A percentile compares a stretch with the other conserved stretches of the same genome.
Evolutionary conservation across 2,888 invertebrate genomes (phyloP).

Genomic region (Smittia sp.): DNA sequence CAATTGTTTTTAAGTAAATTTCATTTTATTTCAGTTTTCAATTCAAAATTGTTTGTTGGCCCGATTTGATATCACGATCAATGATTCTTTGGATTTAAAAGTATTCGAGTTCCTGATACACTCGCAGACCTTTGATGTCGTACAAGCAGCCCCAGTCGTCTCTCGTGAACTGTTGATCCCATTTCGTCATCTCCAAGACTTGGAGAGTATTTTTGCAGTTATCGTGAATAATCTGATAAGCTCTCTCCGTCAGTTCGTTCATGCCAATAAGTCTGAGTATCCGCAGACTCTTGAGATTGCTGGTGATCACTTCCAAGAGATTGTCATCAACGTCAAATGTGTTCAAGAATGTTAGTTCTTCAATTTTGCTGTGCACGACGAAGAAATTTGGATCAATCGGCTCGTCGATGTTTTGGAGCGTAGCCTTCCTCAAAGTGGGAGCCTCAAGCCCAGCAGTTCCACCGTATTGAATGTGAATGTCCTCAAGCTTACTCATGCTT

Average conservation of each 20-base stretch:
- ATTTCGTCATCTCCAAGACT: neutral
- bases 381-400: neutral
- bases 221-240: neutral
- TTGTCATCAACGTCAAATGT: neutral
- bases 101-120: neutral
- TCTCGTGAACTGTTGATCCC: slow-evolving; percentile 10
- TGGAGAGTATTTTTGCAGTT: neutral
- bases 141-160: slow-evolving; percentile 17
- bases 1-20: too few species aligned
- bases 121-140: neutral
- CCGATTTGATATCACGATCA: neutral
- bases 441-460: neutral
- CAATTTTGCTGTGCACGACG: neutral
- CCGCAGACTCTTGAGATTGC: neutral
- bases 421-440: neutral
- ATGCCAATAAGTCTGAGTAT: slow-evolving; percentile 1
- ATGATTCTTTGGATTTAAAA: slow-evolving; percentile 7
- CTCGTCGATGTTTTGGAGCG: neutral
- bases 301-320: neutral
- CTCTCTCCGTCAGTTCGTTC: neutral
- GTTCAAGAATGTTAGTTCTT: neutral
- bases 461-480: neutral
- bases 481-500: neutral
- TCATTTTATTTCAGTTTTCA: neutral
- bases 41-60: too few species aligned